Base-by-base conservation (phyloP, 2,888 invertebrate species). In the Ornithoptera priamus region DNA sequence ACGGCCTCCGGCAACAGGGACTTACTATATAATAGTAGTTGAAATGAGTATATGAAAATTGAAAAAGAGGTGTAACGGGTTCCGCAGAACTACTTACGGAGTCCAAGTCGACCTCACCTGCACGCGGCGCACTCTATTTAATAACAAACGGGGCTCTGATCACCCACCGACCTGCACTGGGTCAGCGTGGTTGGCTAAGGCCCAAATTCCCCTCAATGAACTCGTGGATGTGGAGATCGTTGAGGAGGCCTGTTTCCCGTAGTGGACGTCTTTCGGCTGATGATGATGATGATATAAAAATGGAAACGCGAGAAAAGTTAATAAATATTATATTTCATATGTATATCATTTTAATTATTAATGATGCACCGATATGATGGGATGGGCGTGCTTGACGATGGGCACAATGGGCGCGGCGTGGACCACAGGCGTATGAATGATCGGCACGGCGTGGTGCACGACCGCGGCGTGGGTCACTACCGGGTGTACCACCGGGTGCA, bases 331-430 rank as follows among this genome's bases (percentile, higher is more conserved):
- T 70, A 70, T 70, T 69, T 62, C 1, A n/a, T 10, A 17, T 22
- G 57, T 8, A n/a, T 10, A 15, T 7, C 36, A 62, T 58, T n/a
- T 50, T 10, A 46, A 58, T 46, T 65, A 58, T 77, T 73, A 86
- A 81, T 91, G 89, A 76, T 91, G 92, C 0, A 91, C 87, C 0
- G 87, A 78, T 1, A 89, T 82, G 22, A 88, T 69, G 0, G 89
- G 88, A 10, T 39, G 39, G 0, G 88, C 83, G 64, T 86, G 86
- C 60, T 84, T 79, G 2, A 89, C 85, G 0, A 89, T 75, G 5
- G 88, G 87, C 0, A 87, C 81, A 0, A 86, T 69, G 1, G 81
- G 84, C n/a, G 82, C 80, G 6, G 80, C 74, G 78, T 82, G 82
- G 1, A 82, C 80, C 18, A 83, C 73, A 39, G 80, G 75, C 0